These are phyloP conservation scores for Pogonocherus hispidulus DNA, from an alignment of 2,888 invertebrate species.

Conservation along the genomic window DNA sequence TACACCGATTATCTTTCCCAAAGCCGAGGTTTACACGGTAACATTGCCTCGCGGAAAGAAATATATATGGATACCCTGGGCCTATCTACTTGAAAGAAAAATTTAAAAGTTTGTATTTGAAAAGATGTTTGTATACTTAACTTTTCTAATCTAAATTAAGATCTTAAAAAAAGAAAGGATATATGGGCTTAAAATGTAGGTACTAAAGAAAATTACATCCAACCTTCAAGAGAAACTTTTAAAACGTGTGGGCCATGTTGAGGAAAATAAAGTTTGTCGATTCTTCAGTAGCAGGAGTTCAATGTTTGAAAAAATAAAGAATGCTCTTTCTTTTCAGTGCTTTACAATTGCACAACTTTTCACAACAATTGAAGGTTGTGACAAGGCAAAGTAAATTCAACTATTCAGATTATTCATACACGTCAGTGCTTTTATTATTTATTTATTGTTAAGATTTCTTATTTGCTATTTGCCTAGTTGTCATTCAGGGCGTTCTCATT, in stretches of 20 bases:
- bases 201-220: constrained; percentile 29
- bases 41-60: background rate
- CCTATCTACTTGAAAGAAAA: constrained; percentile 17
- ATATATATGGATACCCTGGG: constrained; percentile 1
- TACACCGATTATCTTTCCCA: background rate
- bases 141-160: constrained; percentile 29
- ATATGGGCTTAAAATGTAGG: constrained; percentile 13
- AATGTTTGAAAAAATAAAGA: background rate
- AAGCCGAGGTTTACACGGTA: background rate
- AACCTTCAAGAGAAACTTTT: constrained; percentile 16
- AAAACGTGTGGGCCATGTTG: background rate
- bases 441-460: no score
- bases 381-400: no score
- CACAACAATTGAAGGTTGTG: no score
- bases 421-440: no score
- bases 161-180: constrained; percentile 21
- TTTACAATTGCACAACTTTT: no score
- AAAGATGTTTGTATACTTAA: constrained; percentile 28
- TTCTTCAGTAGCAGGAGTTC: background rate
- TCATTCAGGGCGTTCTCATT: no score
- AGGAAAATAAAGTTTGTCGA: constrained; percentile 11
- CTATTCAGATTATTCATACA: no score
- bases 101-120: constrained; percentile 23
- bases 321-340: no score
- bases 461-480: no score